These are phyloP conservation scores for Sclerurus mexicanus DNA, from an alignment of 2,113 vertebrate species.

Conservation along the genomic window DNA sequence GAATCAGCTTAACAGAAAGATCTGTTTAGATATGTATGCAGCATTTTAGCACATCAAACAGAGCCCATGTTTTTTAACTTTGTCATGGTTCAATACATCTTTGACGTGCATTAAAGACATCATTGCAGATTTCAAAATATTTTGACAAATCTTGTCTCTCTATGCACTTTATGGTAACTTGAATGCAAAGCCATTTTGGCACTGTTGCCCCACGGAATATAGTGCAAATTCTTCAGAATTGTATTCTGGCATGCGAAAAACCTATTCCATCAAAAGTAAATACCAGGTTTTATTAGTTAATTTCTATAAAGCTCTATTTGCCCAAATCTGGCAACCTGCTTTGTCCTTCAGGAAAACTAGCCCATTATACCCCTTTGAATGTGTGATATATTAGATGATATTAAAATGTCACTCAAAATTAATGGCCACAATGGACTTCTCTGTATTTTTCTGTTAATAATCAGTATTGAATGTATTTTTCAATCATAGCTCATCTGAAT, in stretches of 20 bases:
- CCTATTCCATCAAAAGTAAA: background rate
- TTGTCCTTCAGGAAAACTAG: background rate
- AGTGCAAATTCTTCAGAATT: background rate
- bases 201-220: background rate
- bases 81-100: background rate
- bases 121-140: background rate
- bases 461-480: background rate
- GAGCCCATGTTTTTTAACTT: background rate
- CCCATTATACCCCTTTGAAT: background rate
- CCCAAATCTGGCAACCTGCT: background rate
- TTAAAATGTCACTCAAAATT: background rate
- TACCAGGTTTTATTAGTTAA: background rate
- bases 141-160: slow-evolving; percentile 6
- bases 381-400: background rate
- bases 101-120: background rate
- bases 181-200: background rate
- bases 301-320: background rate
- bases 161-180: background rate
- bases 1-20: background rate
- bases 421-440: background rate
- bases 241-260: background rate
- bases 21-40: background rate
- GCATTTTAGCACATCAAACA: background rate
- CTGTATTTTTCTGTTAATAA: background rate
- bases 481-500: background rate